phyloP scores from a whole-genome alignment of 1,140 invertebrate genomes.

The Myzus persicae region DNA sequence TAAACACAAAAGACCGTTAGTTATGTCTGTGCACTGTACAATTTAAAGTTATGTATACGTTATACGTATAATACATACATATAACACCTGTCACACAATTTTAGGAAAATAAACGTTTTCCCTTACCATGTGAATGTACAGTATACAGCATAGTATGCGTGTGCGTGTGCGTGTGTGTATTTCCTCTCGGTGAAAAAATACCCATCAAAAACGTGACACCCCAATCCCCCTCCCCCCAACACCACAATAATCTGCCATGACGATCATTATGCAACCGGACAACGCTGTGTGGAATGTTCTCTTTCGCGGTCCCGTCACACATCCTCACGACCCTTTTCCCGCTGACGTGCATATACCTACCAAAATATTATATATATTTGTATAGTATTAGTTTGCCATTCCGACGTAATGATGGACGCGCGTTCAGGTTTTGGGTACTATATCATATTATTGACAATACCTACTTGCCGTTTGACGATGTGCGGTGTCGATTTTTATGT shows the following conservation, averaged over 20 bases:
- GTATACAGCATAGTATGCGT: not conserved
- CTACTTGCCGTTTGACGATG: not conserved
- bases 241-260: not conserved
- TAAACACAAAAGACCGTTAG: not conserved
- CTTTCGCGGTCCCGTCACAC: not conserved
- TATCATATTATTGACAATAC: not conserved
- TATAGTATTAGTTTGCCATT: not conserved
- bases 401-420: constrained; percentile 18
- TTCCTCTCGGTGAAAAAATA: not conserved
- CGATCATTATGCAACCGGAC: not conserved
- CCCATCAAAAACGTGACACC: not conserved
- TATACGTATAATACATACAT: not conserved
- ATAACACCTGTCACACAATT: not conserved
- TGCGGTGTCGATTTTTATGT: not conserved
- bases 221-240: too few species aligned
- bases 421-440: not conserved
- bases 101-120: not conserved
- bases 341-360: not conserved
- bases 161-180: not conserved
- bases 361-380: not conserved
- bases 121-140: not conserved
- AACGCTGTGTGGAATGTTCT: not conserved
- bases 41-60: not conserved
- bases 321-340: not conserved
- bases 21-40: not conserved